Percentiles rank a stretch among this genome's conserved stretches.
phyloP scores from a whole-genome alignment of 2,797 vertebrate genomes.

The Lates japonicus region DNA sequence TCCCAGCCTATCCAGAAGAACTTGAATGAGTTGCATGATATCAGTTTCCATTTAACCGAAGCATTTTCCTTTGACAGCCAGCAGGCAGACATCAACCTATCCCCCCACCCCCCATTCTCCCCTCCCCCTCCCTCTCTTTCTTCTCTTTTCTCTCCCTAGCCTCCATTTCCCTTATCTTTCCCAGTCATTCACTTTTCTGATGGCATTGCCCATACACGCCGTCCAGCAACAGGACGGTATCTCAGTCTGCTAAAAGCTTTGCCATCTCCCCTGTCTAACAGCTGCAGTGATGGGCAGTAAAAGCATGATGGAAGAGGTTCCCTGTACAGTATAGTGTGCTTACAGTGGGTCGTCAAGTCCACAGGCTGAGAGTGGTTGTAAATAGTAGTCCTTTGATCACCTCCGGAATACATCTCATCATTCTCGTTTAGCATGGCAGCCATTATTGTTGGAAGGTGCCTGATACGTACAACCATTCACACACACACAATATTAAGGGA shows the following conservation, averaged over 20 bases:
- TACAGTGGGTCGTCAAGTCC: slow-evolving; percentile 79
- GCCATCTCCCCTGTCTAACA: slow-evolving; percentile 80
- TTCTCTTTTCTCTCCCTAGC: slow-evolving; percentile 52
- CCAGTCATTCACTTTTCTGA: slow-evolving; percentile 80
- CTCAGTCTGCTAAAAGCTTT: slow-evolving; percentile 82
- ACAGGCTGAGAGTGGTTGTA: slow-evolving; percentile 80
- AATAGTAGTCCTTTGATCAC: slow-evolving; percentile 84
- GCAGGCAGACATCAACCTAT: slow-evolving; percentile 77
- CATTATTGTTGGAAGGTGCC: slow-evolving; percentile 73
- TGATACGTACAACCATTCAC: slow-evolving; percentile 61
- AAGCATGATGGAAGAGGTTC: slow-evolving; percentile 82
- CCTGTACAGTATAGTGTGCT: slow-evolving; percentile 77
- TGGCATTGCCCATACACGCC: slow-evolving; percentile 78
- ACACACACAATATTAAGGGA: slow-evolving; percentile 56
- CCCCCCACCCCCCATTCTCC: slow-evolving; percentile 14
- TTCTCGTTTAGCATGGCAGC: slow-evolving; percentile 79
- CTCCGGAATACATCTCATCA: slow-evolving; percentile 77
- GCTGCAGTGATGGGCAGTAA: slow-evolving; percentile 83
- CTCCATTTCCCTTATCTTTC: slow-evolving; percentile 82
- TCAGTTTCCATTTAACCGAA: slow-evolving; percentile 76
- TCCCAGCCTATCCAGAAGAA: slow-evolving; percentile 46
- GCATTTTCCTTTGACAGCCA: slow-evolving; percentile 77
- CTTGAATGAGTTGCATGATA: slow-evolving; percentile 70
- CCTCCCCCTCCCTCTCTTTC: slow-evolving; percentile 30
- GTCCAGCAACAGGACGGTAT: slow-evolving; percentile 75